Percentiles rank a stretch among this genome's conserved stretches.
These are phyloP conservation scores for Lobophora halterata DNA, from an alignment of 2,888 invertebrate species.

Conservation along the genomic window DNA sequence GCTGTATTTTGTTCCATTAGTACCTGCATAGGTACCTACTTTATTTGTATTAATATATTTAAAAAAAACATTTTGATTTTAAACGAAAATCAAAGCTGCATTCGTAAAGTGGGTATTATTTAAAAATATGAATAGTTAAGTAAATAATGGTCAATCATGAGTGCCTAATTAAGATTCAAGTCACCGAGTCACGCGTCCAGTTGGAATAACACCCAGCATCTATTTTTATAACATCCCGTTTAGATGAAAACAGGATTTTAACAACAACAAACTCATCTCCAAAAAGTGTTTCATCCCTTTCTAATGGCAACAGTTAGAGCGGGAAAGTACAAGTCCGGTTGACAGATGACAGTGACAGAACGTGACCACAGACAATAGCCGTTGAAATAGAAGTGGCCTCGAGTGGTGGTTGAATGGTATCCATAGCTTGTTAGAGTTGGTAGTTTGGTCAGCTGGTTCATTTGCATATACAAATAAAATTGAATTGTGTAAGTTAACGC, in stretches of 20 bases:
- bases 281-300: slow-evolving; percentile 20
- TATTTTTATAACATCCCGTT: slow-evolving; percentile 53
- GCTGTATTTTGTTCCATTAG: no score
- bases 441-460: slow-evolving; percentile 53
- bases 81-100: no score
- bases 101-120: slow-evolving; percentile 6
- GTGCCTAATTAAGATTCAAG: slow-evolving; percentile 62
- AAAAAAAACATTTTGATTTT: no score
- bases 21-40: no score
- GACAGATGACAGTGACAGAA: slow-evolving; percentile 47
- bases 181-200: slow-evolving; percentile 64
- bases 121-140: slow-evolving; percentile 5
- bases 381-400: slow-evolving; percentile 38
- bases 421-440: slow-evolving; percentile 46
- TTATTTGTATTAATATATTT: no score
- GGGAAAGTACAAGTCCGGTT: slow-evolving; percentile 24
- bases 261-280: slow-evolving; percentile 24
- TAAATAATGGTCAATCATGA: slow-evolving; percentile 21
- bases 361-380: slow-evolving; percentile 73
- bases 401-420: slow-evolving; percentile 41
- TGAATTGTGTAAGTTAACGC: no score
- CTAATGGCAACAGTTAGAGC: slow-evolving; percentile 17
- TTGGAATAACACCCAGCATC: slow-evolving; percentile 77
- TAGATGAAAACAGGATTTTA: slow-evolving; percentile 43
- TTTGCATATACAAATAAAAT: slow-evolving; percentile 7